phyloP scores from a whole-genome alignment of 2,888 invertebrate genomes.

The Heterodera filipjevi region DNA sequence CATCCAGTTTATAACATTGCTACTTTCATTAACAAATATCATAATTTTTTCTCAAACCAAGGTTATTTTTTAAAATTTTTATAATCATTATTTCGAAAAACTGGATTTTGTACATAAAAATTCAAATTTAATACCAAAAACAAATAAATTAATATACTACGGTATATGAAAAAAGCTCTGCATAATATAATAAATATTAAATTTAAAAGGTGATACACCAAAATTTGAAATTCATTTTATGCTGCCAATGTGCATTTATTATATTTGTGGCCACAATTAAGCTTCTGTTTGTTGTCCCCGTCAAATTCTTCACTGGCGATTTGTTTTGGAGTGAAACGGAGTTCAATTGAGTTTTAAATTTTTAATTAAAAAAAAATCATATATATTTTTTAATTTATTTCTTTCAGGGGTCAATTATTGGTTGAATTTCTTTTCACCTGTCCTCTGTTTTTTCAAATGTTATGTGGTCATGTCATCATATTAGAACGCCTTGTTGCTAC shows the following conservation, averaged over 20 bases:
- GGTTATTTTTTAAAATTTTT: neutral
- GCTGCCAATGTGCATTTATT: neutral
- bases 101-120: no score
- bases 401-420: neutral
- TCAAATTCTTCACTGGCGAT: slow-evolving; percentile 1
- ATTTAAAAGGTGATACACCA: neutral
- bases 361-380: no score
- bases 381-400: no score
- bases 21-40: neutral
- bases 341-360: neutral
- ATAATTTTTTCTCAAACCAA: neutral
- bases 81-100: no score
- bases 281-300: neutral
- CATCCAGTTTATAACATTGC: neutral
- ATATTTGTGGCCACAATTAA: neutral
- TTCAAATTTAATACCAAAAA: no score
- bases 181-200: no score
- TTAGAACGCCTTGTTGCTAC: neutral
- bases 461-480: neutral
- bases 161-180: no score
- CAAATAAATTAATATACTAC: no score
- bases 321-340: slow-evolving; percentile 3
- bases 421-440: slow-evolving; percentile 3
- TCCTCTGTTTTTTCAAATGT: slow-evolving; percentile 1
- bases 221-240: slow-evolving; percentile 8